Conservation (phyloP, 2,888 invertebrate genomes). For the Chalcis sispes region DNA sequence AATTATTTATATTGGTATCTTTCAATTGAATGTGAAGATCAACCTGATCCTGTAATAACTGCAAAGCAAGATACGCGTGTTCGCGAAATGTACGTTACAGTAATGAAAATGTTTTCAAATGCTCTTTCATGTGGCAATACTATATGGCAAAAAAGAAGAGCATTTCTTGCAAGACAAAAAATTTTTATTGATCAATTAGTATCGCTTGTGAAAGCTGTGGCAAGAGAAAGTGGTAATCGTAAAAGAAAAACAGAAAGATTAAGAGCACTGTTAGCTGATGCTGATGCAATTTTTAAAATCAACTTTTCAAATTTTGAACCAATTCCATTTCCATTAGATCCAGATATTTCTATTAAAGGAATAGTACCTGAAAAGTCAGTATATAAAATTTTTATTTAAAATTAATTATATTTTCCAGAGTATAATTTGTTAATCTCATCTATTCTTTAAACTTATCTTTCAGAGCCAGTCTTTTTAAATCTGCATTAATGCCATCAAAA, state of each 20-base stretch:
- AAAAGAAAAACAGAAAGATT: constrained; percentile 94
- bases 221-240: constrained; percentile 93
- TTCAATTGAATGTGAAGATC: constrained; percentile 95
- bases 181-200: constrained; percentile 94
- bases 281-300: constrained; percentile 86
- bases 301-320: constrained; percentile 95
- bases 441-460: constrained; percentile 5
- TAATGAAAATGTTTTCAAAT: constrained; percentile 91
- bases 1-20: constrained; percentile 99
- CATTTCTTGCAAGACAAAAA: constrained; percentile 90
- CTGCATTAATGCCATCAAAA: constrained; percentile 95
- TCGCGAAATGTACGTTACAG: constrained; percentile 91
- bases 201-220: constrained; percentile 89
- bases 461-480: constrained; percentile 93
- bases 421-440: constrained; percentile 3
- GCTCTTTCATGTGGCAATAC: constrained; percentile 83
- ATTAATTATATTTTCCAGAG: not conserved
- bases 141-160: constrained; percentile 85
- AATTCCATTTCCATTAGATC: constrained; percentile 96
- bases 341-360: constrained; percentile 90
- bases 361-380: constrained; percentile 87
- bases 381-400: constrained; percentile 55
- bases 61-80: constrained; percentile 85
- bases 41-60: constrained; percentile 79
- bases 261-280: constrained; percentile 88